These are phyloP conservation scores for Megalops atlanticus DNA, from an alignment of 2,113 vertebrate species.

Conservation along the genomic window DNA sequence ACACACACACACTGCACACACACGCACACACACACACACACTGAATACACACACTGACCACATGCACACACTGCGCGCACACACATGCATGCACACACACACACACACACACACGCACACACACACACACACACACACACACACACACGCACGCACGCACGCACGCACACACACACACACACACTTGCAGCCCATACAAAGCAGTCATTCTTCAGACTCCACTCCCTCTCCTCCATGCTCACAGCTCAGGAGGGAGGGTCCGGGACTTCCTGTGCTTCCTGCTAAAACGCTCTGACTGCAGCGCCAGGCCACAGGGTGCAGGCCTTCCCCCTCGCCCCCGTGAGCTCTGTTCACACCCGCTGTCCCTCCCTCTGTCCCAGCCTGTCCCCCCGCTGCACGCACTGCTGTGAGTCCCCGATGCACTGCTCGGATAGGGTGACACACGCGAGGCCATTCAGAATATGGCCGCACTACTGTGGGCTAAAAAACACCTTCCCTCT, in stretches of 20 bases:
- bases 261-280: background rate
- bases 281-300: background rate
- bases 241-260: background rate
- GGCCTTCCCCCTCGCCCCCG: background rate
- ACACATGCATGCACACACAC: no score
- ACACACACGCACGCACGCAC: slow-evolving; percentile 46
- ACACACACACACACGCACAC: slow-evolving; percentile 8
- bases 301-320: background rate
- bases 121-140: slow-evolving; percentile 61
- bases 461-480: background rate
- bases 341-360: background rate
- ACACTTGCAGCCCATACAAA: background rate
- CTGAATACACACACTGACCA: background rate
- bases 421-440: no score
- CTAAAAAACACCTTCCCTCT: slow-evolving; percentile 1
- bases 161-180: background rate
- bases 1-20: slow-evolving; percentile 16
- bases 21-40: slow-evolving; percentile 41
- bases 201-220: background rate
- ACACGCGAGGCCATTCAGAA: background rate
- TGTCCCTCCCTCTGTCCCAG: background rate
- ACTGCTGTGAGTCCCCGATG: no score
- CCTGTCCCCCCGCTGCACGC: background rate
- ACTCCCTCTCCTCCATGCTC: background rate
- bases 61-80: background rate